Evolutionary conservation across 2,888 invertebrate species (phyloP).

Genomic region (Archaeoteleia sp.): DNA sequence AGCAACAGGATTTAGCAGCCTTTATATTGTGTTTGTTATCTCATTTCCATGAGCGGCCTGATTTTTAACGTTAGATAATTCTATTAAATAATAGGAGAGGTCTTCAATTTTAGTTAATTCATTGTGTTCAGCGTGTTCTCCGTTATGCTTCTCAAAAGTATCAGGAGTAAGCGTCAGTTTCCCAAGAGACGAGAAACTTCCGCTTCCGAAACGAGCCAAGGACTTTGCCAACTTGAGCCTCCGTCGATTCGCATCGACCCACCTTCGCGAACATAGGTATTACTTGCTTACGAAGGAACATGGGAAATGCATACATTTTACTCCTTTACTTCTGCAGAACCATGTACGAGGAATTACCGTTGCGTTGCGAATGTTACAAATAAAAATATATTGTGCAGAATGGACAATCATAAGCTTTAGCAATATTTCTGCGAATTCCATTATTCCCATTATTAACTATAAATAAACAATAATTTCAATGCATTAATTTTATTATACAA

Average conservation of each 20-base stretch:
- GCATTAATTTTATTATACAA: no score
- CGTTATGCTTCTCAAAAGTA: constrained; percentile 31
- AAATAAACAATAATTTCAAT: no score
- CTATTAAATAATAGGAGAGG: constrained; percentile 12
- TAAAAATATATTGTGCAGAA: no score
- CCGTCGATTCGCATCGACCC: constrained; percentile 41
- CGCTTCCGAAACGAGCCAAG: constrained; percentile 28
- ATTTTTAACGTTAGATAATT: constrained; percentile 23
- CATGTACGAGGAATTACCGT: no score
- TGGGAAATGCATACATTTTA: constrained; percentile 29
- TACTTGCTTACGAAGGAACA: constrained; percentile 30
- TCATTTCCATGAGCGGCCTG: no score
- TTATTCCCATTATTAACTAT: no score
- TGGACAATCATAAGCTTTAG: no score
- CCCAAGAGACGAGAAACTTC: constrained; percentile 41
- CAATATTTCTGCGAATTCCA: no score
- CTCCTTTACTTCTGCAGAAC: no score
- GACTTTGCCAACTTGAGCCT: constrained; percentile 38
- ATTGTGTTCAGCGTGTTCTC: constrained; percentile 25
- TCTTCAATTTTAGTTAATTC: constrained; percentile 40
- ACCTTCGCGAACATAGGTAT: constrained; percentile 22
- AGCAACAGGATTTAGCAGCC: no score
- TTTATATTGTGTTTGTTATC: no score
- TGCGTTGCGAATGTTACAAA: no score
- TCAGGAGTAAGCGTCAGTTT: constrained; percentile 24